These are phyloP conservation scores for Seira ritae DNA, from an alignment of 2,888 invertebrate genomes.

Conservation along the genomic window DNA sequence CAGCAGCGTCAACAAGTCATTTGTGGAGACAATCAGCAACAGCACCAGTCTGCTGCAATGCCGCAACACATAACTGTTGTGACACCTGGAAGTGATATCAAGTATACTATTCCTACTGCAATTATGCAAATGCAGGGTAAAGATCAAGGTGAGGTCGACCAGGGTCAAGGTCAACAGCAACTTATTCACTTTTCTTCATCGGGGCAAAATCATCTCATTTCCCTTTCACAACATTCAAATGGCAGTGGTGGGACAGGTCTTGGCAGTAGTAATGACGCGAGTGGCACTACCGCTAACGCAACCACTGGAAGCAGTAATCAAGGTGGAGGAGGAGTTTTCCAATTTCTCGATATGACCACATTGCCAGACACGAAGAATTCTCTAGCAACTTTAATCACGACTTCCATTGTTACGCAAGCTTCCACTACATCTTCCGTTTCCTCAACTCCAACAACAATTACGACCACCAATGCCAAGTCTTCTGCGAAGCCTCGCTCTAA, in stretches of 20 bases:
- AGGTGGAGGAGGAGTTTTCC: conserved; percentile 24
- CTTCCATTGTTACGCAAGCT: conserved; percentile 47
- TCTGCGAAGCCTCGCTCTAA: conserved; percentile 38
- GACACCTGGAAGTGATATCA: conserved; percentile 64
- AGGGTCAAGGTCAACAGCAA: conserved; percentile 50
- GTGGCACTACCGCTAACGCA: not conserved
- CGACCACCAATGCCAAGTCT: conserved; percentile 27
- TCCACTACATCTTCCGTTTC: conserved; percentile 53
- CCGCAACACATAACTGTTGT: conserved; percentile 59
- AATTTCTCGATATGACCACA: conserved; percentile 36
- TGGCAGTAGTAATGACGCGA: conserved; percentile 1
- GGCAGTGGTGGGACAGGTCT: not conserved
- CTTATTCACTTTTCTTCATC: conserved; percentile 54
- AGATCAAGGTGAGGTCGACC: conserved; percentile 51
- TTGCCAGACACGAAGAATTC: conserved; percentile 34
- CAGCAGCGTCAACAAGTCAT: conserved; percentile 59
- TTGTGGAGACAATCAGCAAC: conserved; percentile 51
- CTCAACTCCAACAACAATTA: conserved; percentile 32
- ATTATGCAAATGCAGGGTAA: conserved; percentile 62
- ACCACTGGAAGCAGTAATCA: not conserved
- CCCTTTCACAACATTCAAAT: conserved; percentile 22
- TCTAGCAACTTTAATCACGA: conserved; percentile 14
- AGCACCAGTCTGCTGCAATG: conserved; percentile 43
- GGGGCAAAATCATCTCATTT: conserved; percentile 37
- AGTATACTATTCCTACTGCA: conserved; percentile 63